phyloP scores from a whole-genome alignment of 2,888 invertebrate species.

The Clanis bilineata region DNA sequence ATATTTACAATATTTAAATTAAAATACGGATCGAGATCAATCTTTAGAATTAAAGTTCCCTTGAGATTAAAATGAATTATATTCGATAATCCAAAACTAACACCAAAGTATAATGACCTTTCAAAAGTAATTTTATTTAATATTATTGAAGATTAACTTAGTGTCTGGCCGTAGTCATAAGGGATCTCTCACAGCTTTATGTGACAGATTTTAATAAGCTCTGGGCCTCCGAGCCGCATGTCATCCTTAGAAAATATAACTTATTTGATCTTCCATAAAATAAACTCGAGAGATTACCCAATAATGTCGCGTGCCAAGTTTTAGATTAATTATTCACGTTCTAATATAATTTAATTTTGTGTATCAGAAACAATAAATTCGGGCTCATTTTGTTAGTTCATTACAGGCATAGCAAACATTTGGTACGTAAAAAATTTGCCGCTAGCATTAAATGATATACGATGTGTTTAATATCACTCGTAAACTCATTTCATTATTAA shows the following conservation, averaged over 20 bases:
- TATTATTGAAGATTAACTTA: constrained; percentile 44
- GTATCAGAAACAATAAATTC: neutral
- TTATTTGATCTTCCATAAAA: constrained; percentile 46
- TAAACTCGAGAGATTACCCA: constrained; percentile 39
- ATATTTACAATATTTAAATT: neutral
- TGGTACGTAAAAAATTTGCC: neutral
- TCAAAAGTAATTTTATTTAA: constrained; percentile 23
- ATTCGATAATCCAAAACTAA: constrained; percentile 28
- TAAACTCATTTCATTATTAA: constrained; percentile 12
- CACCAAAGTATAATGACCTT: neutral
- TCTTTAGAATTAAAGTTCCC: neutral
- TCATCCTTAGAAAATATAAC: constrained; percentile 49
- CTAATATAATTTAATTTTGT: neutral
- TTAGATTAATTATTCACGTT: neutral
- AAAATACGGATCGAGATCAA: neutral
- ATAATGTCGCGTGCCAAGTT: constrained; percentile 29
- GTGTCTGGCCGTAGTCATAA: constrained; percentile 44
- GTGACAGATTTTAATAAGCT: constrained; percentile 73
- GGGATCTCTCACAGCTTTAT: constrained; percentile 62
- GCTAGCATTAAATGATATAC: too few species aligned
- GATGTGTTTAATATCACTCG: too few species aligned
- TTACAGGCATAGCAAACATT: neutral
- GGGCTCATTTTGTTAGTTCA: neutral
- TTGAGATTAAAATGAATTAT: constrained; percentile 26
- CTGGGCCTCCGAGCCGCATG: constrained; percentile 59